A percentile compares a stretch with the other conserved stretches of the same genome.
These are phyloP conservation scores for Garrulus glandarius DNA, from an alignment of 2,797 vertebrate species.

Conservation along the genomic window DNA sequence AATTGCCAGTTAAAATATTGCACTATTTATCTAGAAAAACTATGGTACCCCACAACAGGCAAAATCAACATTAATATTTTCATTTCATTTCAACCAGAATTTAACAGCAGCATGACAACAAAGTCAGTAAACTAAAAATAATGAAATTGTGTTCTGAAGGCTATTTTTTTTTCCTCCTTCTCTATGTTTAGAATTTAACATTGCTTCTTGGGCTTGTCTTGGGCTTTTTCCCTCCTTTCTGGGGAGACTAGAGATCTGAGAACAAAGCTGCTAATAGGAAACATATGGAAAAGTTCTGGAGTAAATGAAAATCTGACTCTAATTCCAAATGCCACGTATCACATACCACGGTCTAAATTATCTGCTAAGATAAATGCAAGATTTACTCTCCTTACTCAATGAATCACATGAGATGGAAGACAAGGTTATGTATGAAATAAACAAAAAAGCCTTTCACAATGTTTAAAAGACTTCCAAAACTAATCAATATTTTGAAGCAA, in stretches of 20 bases:
- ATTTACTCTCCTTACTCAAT: constrained; percentile 29
- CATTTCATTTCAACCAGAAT: background rate
- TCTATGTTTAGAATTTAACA: background rate
- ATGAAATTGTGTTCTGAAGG: background rate
- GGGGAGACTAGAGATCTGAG: constrained; percentile 60
- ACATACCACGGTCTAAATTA: constrained; percentile 76
- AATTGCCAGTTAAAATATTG: background rate
- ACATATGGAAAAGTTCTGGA: constrained; percentile 94
- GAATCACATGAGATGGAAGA: constrained; percentile 17
- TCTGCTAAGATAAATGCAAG: constrained; percentile 37
- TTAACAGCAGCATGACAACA: background rate
- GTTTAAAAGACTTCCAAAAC: background rate
- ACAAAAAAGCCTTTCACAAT: background rate
- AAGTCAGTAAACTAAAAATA: background rate
- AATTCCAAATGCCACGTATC: constrained; percentile 89
- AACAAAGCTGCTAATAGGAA: constrained; percentile 83
- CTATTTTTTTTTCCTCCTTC: background rate
- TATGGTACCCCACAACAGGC: background rate
- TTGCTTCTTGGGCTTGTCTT: constrained; percentile 39
- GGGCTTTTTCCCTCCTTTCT: constrained; percentile 10
- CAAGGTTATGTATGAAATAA: background rate
- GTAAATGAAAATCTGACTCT: constrained; percentile 79
- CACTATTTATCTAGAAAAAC: background rate
- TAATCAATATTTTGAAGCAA: constrained; percentile 39
- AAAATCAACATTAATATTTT: background rate